phyloP scores from a whole-genome alignment of 2,797 vertebrate genomes.

The Siniperca scherzeri region DNA sequence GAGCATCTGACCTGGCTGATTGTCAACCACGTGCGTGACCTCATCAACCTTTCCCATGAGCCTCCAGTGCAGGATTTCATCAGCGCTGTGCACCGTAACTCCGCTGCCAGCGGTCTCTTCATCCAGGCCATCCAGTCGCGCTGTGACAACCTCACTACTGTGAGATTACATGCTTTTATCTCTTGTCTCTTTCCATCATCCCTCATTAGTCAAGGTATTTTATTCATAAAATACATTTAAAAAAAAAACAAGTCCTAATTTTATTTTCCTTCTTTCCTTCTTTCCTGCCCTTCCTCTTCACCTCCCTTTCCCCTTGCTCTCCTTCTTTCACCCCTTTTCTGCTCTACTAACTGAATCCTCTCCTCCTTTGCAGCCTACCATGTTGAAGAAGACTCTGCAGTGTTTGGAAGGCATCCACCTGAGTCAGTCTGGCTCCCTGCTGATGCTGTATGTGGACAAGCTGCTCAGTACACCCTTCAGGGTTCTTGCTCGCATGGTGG shows the following conservation, averaged over 20 bases:
- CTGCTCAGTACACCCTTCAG: constrained; percentile 94
- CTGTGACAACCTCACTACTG: constrained; percentile 91
- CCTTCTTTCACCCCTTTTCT: neutral
- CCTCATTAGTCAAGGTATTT: neutral
- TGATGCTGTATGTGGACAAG: constrained; percentile 95
- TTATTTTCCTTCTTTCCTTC: neutral
- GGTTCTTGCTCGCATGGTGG: constrained; percentile 96
- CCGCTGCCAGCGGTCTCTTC: constrained; percentile 97
- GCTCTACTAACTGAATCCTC: neutral
- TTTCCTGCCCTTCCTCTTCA: neutral
- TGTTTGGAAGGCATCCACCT: constrained; percentile 98
- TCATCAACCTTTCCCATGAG: constrained; percentile 95
- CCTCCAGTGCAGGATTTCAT: constrained; percentile 99
- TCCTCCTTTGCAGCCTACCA: constrained; percentile 87
- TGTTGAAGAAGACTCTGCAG: constrained; percentile 95
- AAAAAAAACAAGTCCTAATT: neutral
- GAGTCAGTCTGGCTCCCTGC: constrained; percentile 96
- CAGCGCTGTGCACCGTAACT: constrained; percentile 96
- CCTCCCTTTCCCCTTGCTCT: neutral
- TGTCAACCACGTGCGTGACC: constrained; percentile 96
- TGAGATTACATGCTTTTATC: constrained; percentile 35
- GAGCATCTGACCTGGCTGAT: constrained; percentile 98
- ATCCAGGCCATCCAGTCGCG: constrained; percentile 99
- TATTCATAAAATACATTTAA: neutral
- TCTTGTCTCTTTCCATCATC: neutral